Conservation (phyloP, 2,113 vertebrate species). For the Pyrgilauda ruficollis region DNA sequence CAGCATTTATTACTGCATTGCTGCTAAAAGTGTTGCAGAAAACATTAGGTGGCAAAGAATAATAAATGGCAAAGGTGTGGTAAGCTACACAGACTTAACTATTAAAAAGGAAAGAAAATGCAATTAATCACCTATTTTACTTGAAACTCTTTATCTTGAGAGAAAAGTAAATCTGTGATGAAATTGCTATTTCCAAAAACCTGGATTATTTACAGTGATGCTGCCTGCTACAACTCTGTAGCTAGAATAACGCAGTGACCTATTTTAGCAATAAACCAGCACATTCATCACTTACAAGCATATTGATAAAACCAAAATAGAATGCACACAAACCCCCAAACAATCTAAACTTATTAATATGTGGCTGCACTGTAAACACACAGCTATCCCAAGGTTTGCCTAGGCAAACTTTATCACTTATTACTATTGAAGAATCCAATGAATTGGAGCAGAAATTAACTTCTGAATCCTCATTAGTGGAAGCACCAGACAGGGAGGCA, state of each 20-base stretch:
- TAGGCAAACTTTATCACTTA: neutral
- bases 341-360: neutral
- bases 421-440: neutral
- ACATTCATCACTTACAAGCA: neutral
- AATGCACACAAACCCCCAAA: neutral
- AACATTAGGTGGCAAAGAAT: neutral
- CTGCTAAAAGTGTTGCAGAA: neutral
- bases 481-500: neutral
- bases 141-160: neutral
- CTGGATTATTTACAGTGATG: neutral
- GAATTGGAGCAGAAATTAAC: conserved; percentile 2
- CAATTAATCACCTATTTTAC: neutral
- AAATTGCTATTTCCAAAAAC: neutral
- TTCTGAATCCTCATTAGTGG: neutral
- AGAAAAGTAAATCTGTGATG: neutral
- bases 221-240: neutral
- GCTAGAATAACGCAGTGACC: conserved; percentile 34
- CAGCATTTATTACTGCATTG: neutral
- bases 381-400: neutral
- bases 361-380: neutral
- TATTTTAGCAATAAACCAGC: conserved; percentile 26
- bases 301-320: neutral
- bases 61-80: neutral
- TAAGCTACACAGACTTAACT: neutral
- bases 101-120: neutral